Percentiles rank a stretch among this genome's conserved stretches.
Conservation (phyloP, 2,888 invertebrate genomes). For the Cosmia pyralina region DNA sequence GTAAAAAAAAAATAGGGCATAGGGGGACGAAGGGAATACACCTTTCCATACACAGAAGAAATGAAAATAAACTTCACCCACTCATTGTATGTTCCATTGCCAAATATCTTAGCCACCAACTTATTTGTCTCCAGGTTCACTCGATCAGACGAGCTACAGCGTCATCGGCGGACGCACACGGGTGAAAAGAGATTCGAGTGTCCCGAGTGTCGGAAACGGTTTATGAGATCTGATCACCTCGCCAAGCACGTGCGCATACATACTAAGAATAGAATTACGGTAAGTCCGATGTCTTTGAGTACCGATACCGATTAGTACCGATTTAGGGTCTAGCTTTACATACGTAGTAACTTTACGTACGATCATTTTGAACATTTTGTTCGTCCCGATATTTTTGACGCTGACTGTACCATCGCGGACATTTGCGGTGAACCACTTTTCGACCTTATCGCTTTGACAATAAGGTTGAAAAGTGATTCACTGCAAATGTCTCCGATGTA, state of each 20-base stretch:
- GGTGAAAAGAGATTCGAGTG: slow-evolving; percentile 98
- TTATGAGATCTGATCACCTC: slow-evolving; percentile 97
- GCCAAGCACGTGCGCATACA: slow-evolving; percentile 98
- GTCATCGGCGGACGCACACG: slow-evolving; percentile 97
- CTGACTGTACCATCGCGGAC: too few relatives aligned
- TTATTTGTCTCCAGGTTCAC: slow-evolving; percentile 88
- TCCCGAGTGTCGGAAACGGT: slow-evolving; percentile 96
- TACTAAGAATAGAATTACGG: slow-evolving; percentile 88
- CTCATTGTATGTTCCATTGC: background rate
- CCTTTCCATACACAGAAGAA: background rate
- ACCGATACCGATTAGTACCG: too few relatives aligned
- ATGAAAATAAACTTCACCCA: background rate
- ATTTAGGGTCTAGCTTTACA: too few relatives aligned
- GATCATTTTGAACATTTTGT: too few relatives aligned
- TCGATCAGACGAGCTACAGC: slow-evolving; percentile 92
- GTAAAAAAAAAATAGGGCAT: too few relatives aligned
- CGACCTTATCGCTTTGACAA: too few relatives aligned
- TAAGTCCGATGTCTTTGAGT: slow-evolving; percentile 61
- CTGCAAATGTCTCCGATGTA: too few relatives aligned
- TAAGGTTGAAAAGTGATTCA: too few relatives aligned
- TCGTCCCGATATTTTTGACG: too few relatives aligned
- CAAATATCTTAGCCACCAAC: background rate
- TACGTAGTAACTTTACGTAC: too few relatives aligned
- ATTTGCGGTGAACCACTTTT: too few relatives aligned
- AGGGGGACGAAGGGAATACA: too few relatives aligned